Conservation (phyloP, 2,888 invertebrate genomes). For the Serripes groenlandicus region DNA sequence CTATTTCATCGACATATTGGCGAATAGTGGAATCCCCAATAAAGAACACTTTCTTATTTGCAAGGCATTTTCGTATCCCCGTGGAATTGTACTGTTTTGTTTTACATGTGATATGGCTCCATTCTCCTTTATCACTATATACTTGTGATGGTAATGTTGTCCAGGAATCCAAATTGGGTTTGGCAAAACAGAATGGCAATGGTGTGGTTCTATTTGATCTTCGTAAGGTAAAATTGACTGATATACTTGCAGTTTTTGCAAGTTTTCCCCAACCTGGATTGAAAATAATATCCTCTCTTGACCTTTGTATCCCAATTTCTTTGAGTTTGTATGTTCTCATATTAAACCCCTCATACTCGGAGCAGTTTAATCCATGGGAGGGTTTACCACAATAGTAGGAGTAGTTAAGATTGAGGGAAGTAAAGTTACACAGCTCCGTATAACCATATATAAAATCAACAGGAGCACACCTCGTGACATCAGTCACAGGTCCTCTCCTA, state of each 20-base stretch:
- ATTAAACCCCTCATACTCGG: conserved; percentile 30
- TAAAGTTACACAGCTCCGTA: conserved; percentile 50
- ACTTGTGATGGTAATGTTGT: conserved; percentile 26
- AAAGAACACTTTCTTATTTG: conserved; percentile 46
- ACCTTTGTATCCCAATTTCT: background rate
- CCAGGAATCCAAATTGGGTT: conserved; percentile 20
- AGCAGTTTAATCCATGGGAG: conserved; percentile 20
- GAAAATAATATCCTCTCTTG: conserved; percentile 33
- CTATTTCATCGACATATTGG: conserved; percentile 49
- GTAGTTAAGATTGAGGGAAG: conserved; percentile 32
- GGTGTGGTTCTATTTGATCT: background rate
- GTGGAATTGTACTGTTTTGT: background rate
- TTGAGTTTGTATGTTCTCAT: conserved; percentile 7
- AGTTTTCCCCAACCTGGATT: conserved; percentile 31
- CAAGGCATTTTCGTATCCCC: conserved; percentile 34
- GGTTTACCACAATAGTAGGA: conserved; percentile 59
- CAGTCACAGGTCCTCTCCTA: background rate
- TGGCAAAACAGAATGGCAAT: background rate
- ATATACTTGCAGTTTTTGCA: background rate
- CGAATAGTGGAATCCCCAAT: conserved; percentile 59
- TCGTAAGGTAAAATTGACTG: background rate
- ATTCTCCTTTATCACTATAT: conserved; percentile 22
- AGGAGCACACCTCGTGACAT: conserved; percentile 46
- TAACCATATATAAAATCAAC: conserved; percentile 37
- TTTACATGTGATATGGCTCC: background rate